Percentiles rank a stretch among this genome's conserved stretches.
Conservation (phyloP, 1,140 invertebrate genomes). For the Thalassaphorura encarpata region DNA sequence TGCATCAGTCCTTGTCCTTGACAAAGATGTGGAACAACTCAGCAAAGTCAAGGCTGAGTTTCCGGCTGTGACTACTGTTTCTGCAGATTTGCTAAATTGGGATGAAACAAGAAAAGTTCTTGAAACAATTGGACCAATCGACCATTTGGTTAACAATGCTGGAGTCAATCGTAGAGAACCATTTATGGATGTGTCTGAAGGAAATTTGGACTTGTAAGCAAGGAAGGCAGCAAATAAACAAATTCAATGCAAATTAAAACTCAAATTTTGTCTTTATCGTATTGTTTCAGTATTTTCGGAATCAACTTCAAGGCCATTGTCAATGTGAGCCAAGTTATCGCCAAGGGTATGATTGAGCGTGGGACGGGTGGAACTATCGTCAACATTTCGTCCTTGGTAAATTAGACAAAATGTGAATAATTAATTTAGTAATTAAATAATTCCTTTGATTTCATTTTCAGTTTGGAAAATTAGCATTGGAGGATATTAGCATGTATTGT, state of each 20-base stretch:
- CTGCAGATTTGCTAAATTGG: conserved; percentile 11
- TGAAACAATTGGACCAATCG: not conserved
- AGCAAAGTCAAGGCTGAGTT: not conserved
- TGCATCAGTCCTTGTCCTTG: conserved; percentile 13
- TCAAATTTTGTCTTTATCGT: not conserved
- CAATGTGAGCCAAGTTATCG: conserved; percentile 14
- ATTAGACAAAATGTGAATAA: not conserved
- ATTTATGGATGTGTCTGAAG: conserved; percentile 3
- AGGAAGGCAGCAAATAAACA: not conserved
- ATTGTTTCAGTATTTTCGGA: conserved; percentile 14
- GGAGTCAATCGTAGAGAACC: not conserved
- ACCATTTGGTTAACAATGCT: conserved; percentile 16
- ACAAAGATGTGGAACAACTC: conserved; percentile 11
- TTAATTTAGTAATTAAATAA: not conserved
- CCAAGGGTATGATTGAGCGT: conserved; percentile 8
- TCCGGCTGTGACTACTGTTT: not conserved
- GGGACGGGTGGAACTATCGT: conserved; percentile 16
- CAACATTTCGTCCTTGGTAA: conserved; percentile 19
- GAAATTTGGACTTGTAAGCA: conserved; percentile 7
- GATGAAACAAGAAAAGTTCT: conserved; percentile 9
- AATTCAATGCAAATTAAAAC: not conserved
- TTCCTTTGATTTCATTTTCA: not conserved
- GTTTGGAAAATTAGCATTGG: not conserved
- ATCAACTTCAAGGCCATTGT: conserved; percentile 25
- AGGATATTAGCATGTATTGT: conserved; percentile 1